phyloP scores from a whole-genome alignment of 2,888 invertebrate species.

The Metellina segmentata region DNA sequence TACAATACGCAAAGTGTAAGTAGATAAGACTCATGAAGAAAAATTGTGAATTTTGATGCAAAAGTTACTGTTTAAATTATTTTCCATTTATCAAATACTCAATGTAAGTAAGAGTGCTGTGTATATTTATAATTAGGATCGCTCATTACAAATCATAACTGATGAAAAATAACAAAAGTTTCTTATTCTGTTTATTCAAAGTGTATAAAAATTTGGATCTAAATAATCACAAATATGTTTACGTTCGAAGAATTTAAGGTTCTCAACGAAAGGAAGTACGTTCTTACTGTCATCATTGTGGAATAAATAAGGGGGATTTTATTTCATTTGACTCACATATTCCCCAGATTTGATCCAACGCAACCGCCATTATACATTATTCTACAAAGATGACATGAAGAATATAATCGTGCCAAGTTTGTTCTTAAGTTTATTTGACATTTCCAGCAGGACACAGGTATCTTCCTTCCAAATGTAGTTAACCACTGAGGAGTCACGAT shows the following conservation, averaged over 20 bases:
- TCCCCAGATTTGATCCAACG: conserved; percentile 50
- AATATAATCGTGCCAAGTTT: neutral
- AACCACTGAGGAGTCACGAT: conserved; percentile 52
- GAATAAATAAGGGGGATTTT: neutral
- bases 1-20: no score
- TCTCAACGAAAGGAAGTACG: neutral
- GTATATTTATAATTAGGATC: no score
- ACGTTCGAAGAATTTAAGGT: neutral
- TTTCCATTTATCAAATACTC: no score
- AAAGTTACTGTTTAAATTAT: no score
- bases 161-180: neutral
- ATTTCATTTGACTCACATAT: neutral
- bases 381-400: conserved; percentile 62
- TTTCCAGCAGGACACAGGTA: neutral
- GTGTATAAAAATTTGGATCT: neutral
- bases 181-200: neutral
- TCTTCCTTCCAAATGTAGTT: neutral
- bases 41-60: no score
- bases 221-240: neutral
- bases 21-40: no score
- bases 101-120: no score
- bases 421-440: conserved; percentile 23
- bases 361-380: conserved; percentile 12
- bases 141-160: no score
- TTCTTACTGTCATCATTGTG: neutral